Base-by-base conservation (phyloP, 2,113 vertebrate genomes). In the Cygnus atratus region DNA sequence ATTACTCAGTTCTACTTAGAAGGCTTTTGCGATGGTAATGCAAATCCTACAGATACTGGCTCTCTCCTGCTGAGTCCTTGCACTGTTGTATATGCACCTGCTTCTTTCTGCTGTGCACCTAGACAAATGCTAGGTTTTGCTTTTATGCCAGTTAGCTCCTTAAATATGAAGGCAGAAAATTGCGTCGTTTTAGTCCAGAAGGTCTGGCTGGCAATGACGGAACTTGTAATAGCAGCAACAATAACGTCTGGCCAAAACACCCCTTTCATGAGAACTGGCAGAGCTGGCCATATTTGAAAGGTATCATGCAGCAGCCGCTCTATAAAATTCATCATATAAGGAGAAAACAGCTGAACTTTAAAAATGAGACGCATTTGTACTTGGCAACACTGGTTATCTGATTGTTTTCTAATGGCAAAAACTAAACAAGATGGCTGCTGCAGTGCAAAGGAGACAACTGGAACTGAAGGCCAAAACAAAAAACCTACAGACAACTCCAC, bases 401-500 rank as follows among this genome's bases (percentile, higher is more conserved):
- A 93, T 94, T 96, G 92, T 97, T 92, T 96, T 91, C 93, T 85
- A 70, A 91, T 74, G 71, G 90, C 92, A 87, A 93, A 85, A 90
- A 62, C 87, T 88, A 91, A 96, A 90, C 87, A 96, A 96, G 92
- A 96, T 94, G 92, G 84, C 71, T 95, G 93, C 41, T 2, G 70
- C 87, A 67, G 52, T 24, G 84, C 86, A 89, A 97, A 92, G 67
- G 87, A 95, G 89, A 96, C 90, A 95, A 96, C 74, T 62, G 76
- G 90, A 96, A 94, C 83, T 22, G 57, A 94, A 92, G 52, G 62
- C 73, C 81, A 88, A 94, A 90, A 93, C 93, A 95, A 97, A 96
- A 97, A 95, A 90, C 93, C 95, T 95, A 93, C 90, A 95, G 90
- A 93, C 90, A 76, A 75, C 77, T 24, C 80, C 71, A 96, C 93